Percentiles rank a stretch among this genome's conserved stretches.
Evolutionary conservation across 1,140 invertebrate genomes (phyloP).

Genomic region (Atta cephalotes): DNA sequence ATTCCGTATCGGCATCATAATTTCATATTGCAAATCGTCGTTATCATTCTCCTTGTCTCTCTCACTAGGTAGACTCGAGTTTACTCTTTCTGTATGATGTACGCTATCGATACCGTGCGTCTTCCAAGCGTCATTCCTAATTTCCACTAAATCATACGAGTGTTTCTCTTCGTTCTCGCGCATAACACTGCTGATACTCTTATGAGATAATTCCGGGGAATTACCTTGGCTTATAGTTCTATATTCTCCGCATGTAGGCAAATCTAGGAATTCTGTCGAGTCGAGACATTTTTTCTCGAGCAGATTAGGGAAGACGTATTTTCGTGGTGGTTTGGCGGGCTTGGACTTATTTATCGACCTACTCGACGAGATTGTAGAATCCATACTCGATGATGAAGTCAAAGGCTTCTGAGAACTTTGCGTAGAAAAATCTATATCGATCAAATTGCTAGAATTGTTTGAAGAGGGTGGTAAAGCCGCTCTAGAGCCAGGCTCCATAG

Average conservation of each 20-base stretch:
- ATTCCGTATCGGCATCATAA: conserved; percentile 74
- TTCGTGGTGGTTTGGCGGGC: conserved; percentile 90
- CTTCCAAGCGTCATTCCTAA: conserved; percentile 91
- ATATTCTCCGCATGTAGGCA: conserved; percentile 74
- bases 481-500: conserved; percentile 91
- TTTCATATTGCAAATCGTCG: conserved; percentile 81
- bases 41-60: conserved; percentile 71
- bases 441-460: conserved; percentile 85
- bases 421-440: conserved; percentile 84
- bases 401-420: conserved; percentile 82
- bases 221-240: conserved; percentile 74
- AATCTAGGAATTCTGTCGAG: conserved; percentile 70
- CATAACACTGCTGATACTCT: conserved; percentile 75
- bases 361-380: conserved; percentile 78
- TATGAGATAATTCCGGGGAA: conserved; percentile 79
- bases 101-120: conserved; percentile 91
- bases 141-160: conserved; percentile 90
- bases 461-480: conserved; percentile 91
- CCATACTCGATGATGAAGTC: conserved; percentile 69
- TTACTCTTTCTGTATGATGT: conserved; percentile 88
- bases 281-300: conserved; percentile 82
- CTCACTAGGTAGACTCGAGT: conserved; percentile 63
- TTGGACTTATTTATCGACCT: conserved; percentile 87
- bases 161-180: conserved; percentile 78
- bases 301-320: conserved; percentile 84